Base-by-base conservation (phyloP, 1,140 invertebrate species). In the Hormaphis cornu region DNA sequence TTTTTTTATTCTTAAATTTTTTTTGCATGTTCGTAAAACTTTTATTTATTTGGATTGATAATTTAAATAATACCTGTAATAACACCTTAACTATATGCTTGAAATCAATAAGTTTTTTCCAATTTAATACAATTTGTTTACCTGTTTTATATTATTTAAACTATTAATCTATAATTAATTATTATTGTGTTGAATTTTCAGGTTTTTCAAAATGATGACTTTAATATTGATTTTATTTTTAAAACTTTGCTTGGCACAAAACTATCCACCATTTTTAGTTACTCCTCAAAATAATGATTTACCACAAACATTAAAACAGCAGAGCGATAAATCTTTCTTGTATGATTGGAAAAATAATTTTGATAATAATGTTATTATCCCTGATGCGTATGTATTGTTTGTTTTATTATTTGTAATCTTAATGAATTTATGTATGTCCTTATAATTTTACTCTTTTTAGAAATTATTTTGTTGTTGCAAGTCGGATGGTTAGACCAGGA, bases 401-500 rank as follows among this genome's bases (percentile, higher is more conserved):
- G 30, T 33, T 37, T 16, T 56, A 37, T 3, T 24, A 12, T 16
- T 14, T 56, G 24, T 22, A 22, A 37, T 16, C 12, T 30, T 30
- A n/a, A 53, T 30, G 9, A 35, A 33, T 18, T 35, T 12, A 20
- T 54, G n/a, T 35, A 61, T 46, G 12, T 0, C 28, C 46, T 61
- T 70, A 71, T 46, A 48, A 72, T 33, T 16, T 54, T 69, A 16
- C 30, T 37, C 3, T 69, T 70, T 73, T 53, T 79, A 91, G 89
- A 52, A 89, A 88, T 22, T 95, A 94, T 76, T 92, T 95, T 74
- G 84, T 95, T 56, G 87, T 94, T 18, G 89, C 91, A 3, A 92
- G 90, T 16, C 82, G 84, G 61, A 88, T 92, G 83, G 87, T 95
- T 2, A 82, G 92, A 22, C 91, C 92, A 1, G 89, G 89, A 3